Conservation (phyloP, 2,797 vertebrate genomes). For the Phoxinus dragarum region DNA sequence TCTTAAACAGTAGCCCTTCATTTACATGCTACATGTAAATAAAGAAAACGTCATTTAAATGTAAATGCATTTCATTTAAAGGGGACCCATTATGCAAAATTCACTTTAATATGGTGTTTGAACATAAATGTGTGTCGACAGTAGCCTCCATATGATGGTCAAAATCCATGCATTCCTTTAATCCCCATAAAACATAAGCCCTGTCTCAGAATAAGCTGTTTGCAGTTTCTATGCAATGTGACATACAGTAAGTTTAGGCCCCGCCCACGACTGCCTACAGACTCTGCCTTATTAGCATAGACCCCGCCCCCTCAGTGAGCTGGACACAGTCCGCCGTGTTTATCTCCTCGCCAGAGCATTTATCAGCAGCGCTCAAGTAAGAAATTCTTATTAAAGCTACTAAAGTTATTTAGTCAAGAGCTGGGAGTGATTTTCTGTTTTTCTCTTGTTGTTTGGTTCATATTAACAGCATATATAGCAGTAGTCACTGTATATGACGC, state of each 20-base stretch:
- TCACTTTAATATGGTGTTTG: neutral
- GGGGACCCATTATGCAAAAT: neutral
- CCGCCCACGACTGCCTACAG: neutral
- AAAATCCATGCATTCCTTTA: neutral
- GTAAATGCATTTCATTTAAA: neutral
- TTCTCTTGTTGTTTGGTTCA: too few species aligned
- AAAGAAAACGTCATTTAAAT: neutral
- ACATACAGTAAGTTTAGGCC: neutral
- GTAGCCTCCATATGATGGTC: neutral
- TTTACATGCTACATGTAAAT: neutral
- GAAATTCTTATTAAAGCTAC: neutral
- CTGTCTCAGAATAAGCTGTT: neutral
- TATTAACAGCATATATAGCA: too few species aligned
- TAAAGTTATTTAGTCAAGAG: too few species aligned
- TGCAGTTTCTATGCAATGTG: too few species aligned
- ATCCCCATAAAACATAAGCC: neutral
- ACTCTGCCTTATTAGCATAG: neutral
- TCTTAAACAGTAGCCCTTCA: neutral
- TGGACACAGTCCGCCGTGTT: neutral
- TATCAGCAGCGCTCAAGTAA: neutral
- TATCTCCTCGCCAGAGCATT: neutral
- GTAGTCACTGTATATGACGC: too few species aligned
- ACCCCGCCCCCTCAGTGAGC: too few species aligned
- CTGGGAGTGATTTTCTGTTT: too few species aligned
- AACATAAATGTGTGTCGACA: neutral